phyloP scores from a whole-genome alignment of 2,113 vertebrate genomes.

The Boleophthalmus pectinirostris region DNA sequence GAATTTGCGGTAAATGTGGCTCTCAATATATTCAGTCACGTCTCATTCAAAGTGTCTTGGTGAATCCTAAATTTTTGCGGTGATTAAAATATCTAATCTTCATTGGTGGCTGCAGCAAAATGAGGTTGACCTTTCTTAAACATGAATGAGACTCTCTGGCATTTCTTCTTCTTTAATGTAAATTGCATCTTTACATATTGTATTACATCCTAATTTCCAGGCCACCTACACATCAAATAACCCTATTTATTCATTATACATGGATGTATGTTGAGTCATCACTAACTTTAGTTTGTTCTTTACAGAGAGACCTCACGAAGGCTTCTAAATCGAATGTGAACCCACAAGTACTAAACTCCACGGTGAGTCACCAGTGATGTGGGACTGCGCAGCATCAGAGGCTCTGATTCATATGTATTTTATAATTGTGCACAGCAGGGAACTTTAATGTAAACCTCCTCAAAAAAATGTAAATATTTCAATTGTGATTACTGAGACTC shows the following conservation, averaged over 20 bases:
- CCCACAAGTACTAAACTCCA: conserved; percentile 74
- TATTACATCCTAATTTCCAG: background rate
- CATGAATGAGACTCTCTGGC: background rate
- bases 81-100: background rate
- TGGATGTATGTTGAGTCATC: background rate
- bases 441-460: conserved; percentile 17
- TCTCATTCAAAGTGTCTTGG: background rate
- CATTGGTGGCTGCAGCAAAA: background rate
- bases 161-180: too few relatives aligned
- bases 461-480: conserved; percentile 52
- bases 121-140: background rate
- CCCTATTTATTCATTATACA: too few relatives aligned
- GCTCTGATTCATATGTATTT: conserved; percentile 1
- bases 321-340: conserved; percentile 67
- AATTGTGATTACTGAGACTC: background rate
- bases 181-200: background rate
- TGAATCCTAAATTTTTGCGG: background rate
- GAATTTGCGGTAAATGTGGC: conserved; percentile 92
- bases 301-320: conserved; percentile 73
- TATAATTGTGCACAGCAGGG: conserved; percentile 7
- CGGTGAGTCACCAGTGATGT: conserved; percentile 65
- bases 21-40: conserved; percentile 54
- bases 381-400: background rate
- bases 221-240: background rate
- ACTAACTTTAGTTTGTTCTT: conserved; percentile 4